Percentiles rank a stretch among this genome's conserved stretches.
Evolutionary conservation across 2,888 invertebrate genomes (phyloP).

Genomic region (Folsomia candida): DNA sequence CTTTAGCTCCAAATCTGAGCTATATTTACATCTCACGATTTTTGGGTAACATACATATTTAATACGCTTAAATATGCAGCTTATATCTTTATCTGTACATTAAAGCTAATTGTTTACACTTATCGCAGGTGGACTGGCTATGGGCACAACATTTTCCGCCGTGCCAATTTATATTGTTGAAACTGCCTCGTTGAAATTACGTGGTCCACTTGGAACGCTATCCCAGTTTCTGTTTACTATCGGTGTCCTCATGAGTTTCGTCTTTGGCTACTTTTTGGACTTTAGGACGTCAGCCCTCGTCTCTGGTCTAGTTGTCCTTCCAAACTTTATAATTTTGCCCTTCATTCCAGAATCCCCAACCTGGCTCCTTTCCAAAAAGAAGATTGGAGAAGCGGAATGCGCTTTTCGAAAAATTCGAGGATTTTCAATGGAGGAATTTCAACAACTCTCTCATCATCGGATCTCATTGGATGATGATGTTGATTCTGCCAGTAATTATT

Average conservation of each 20-base stretch:
- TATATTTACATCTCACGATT: conserved; percentile 36
- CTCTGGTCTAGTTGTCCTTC: conserved; percentile 30
- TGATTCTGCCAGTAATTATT: conserved; percentile 30
- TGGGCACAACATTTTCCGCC: conserved; percentile 36
- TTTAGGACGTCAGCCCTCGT: conserved; percentile 42
- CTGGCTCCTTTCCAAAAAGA: conserved; percentile 36
- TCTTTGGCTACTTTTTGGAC: conserved; percentile 38
- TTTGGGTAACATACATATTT: conserved; percentile 31
- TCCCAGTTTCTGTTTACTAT: conserved; percentile 43
- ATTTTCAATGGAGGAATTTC: conserved; percentile 26
- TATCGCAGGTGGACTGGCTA: conserved; percentile 44
- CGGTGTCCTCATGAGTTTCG: conserved; percentile 42
- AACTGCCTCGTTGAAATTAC: conserved; percentile 35
- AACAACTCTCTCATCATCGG: conserved; percentile 21
- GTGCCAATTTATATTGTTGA: conserved; percentile 45
- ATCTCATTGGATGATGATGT: conserved; percentile 25
- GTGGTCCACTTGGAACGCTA: conserved; percentile 45
- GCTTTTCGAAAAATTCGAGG: conserved; percentile 38
- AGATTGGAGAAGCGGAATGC: conserved; percentile 33
- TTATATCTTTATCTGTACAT: not conserved
- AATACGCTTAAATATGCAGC: not conserved
- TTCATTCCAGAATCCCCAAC: conserved; percentile 45
- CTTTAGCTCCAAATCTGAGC: conserved; percentile 30
- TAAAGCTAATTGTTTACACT: no score
- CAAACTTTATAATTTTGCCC: conserved; percentile 34